Conservation (phyloP, 2,888 invertebrate genomes). For the Beris morrisii region DNA sequence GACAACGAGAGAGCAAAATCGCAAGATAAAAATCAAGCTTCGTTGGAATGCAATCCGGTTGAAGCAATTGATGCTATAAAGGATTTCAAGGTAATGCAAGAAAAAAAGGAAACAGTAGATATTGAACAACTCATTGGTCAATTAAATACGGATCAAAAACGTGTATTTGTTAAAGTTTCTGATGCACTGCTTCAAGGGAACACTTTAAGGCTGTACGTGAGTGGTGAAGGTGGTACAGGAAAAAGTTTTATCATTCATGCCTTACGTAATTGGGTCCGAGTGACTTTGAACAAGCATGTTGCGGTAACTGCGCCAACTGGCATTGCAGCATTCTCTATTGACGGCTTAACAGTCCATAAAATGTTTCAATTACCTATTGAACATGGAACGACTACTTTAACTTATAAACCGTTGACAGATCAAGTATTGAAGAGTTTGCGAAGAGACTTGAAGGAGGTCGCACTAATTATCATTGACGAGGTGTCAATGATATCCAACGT, state of each 20-base stretch:
- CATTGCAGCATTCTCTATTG: not conserved
- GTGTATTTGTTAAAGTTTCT: not conserved
- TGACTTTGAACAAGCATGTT: not conserved
- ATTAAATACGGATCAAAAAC: not conserved
- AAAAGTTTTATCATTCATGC: not conserved
- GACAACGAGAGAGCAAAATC: too few relatives aligned
- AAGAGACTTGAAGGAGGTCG: not conserved
- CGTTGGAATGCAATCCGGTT: too few relatives aligned
- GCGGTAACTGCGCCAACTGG: not conserved
- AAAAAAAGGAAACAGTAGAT: not conserved
- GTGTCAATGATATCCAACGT: conserved; percentile 1
- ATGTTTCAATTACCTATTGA: conserved; percentile 3
- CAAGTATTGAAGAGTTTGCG: not conserved
- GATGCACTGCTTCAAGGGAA: not conserved
- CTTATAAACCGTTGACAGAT: not conserved
- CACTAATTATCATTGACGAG: not conserved
- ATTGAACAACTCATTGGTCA: not conserved
- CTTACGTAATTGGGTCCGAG: not conserved
- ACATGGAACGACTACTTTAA: not conserved
- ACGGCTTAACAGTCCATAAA: not conserved
- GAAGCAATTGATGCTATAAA: too few relatives aligned
- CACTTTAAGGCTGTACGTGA: not conserved
- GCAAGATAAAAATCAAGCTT: too few relatives aligned
- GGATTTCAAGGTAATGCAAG: too few relatives aligned
- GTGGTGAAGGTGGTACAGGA: not conserved